Evolutionary conservation across 2,797 vertebrate genomes (phyloP).

Genomic region (Cichlasoma orientale): DNA sequence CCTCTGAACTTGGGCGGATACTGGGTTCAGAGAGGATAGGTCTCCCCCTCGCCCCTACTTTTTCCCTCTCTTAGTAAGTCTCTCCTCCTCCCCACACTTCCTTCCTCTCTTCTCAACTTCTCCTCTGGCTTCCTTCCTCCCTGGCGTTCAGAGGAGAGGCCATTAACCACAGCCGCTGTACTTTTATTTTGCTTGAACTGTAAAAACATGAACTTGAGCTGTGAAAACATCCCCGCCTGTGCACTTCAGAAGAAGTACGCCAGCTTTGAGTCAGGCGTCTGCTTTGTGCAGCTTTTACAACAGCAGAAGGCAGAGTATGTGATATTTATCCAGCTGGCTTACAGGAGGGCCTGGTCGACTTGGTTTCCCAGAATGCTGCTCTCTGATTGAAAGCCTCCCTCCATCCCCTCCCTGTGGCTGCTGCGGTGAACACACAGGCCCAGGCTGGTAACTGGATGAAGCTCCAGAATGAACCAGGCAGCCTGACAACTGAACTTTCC

Average conservation of each 20-base stretch:
- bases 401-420: constrained; percentile 59
- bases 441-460: constrained; percentile 42
- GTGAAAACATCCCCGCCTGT: constrained; percentile 28
- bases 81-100: constrained; percentile 17
- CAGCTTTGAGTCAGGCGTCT: constrained; percentile 20
- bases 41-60: constrained; percentile 20
- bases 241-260: constrained; percentile 11
- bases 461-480: constrained; percentile 23
- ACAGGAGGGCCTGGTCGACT: constrained; percentile 39
- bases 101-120: constrained; percentile 39
- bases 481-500: constrained; percentile 4
- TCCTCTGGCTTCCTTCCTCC: constrained; percentile 49
- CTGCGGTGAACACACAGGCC: constrained; percentile 55
- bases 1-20: constrained; percentile 45
- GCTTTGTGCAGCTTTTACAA: constrained; percentile 48
- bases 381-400: constrained; percentile 49
- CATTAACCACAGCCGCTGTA: background rate
- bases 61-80: constrained; percentile 19
- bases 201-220: constrained; percentile 19
- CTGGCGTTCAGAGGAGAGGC: constrained; percentile 26
- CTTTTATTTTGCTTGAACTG: constrained; percentile 32
- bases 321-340: constrained; percentile 50
- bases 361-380: constrained; percentile 57
- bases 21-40: constrained; percentile 31
- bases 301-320: constrained; percentile 36